Evolutionary conservation across 2,888 invertebrate genomes (phyloP), one percentile per base, ranked within the genome.

Genomic region (Miltochrista miniata): DNA sequence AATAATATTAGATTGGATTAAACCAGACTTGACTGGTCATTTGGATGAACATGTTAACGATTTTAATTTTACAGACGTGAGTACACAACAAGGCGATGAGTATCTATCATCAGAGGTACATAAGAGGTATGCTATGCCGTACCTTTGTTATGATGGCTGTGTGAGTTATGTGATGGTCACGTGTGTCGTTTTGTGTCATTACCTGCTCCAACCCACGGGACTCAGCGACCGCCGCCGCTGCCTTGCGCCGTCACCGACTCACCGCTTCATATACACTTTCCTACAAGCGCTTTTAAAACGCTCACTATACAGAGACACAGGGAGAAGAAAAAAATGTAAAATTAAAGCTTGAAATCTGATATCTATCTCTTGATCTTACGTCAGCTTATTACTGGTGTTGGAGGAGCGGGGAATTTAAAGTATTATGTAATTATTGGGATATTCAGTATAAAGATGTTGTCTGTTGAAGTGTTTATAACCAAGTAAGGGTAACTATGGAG

Each of bases 121-220:
- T 42, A 61, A 54, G 62, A 48, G 35, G 51, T 45, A 61, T 74
- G 68, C 36, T 45, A 61, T 74, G 68, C 36, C 45, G 62, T 70
- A 74, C 78, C 72, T 75, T 72, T 79, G 78, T 79, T 83, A 74
- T 79, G 79, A 79, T 78, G 74, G 61, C 66, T 64, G 73, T 75
- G 76, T 81, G 79, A 76, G 77, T 74, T 79, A 76, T 77, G 74
- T 62, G 70, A 61, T 65, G 68, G 63, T 70, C 64, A 68, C 70
- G 72, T 70, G 71, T 66, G 76, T 83, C 77, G 81, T 82, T 82
- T 85, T 82, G 80, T 84, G 78, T 86, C 82, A 79, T 83, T 83
- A 83, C 83, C 81, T 83, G 81, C 71, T 70, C 66, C 76, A 77
- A 76, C 79, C 75, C 76, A 74, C 72, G 76, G 74, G 76, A 72